A percentile compares a stretch with the other conserved stretches of the same genome.
Conservation (phyloP, 1,140 invertebrate species). For the Drosophila melanica region DNA sequence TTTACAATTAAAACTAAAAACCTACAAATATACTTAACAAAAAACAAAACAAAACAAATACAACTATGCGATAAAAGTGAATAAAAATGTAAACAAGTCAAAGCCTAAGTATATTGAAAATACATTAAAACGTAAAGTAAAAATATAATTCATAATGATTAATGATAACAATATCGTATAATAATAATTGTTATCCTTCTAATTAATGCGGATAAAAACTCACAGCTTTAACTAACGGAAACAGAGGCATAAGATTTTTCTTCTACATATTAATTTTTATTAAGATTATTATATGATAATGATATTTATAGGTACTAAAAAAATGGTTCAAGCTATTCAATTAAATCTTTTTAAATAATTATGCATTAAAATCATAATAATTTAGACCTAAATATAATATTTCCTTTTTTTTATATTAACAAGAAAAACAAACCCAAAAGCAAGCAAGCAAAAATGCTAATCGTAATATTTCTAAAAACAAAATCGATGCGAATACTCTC, state of each 20-base stretch:
- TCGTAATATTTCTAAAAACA: conserved; percentile 47
- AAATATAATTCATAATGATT: conserved; percentile 34
- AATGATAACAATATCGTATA: conserved; percentile 23
- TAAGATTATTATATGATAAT: conserved; percentile 73
- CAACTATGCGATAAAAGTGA: conserved; percentile 21
- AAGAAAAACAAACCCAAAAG: conserved; percentile 35
- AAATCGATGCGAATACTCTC: conserved; percentile 57
- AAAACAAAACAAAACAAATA: background rate
- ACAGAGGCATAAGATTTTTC: conserved; percentile 81
- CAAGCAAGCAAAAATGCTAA: conserved; percentile 52
- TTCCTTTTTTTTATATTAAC: conserved; percentile 78
- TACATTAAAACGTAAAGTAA: conserved; percentile 33
- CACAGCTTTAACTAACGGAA: conserved; percentile 81
- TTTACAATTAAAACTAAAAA: conserved; percentile 41
- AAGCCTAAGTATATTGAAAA: conserved; percentile 72
- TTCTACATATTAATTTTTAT: conserved; percentile 82
- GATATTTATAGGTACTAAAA: conserved; percentile 71
- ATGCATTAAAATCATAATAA: conserved; percentile 76
- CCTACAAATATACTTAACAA: conserved; percentile 11
- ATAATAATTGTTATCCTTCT: conserved; percentile 75
- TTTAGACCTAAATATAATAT: conserved; percentile 73
- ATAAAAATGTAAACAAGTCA: conserved; percentile 43
- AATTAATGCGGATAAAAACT: conserved; percentile 83
- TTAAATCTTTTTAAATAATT: conserved; percentile 74
- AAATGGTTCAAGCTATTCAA: conserved; percentile 78